Conservation (phyloP, 2,113 vertebrate genomes). For the Pelecanoides urinatrix region DNA sequence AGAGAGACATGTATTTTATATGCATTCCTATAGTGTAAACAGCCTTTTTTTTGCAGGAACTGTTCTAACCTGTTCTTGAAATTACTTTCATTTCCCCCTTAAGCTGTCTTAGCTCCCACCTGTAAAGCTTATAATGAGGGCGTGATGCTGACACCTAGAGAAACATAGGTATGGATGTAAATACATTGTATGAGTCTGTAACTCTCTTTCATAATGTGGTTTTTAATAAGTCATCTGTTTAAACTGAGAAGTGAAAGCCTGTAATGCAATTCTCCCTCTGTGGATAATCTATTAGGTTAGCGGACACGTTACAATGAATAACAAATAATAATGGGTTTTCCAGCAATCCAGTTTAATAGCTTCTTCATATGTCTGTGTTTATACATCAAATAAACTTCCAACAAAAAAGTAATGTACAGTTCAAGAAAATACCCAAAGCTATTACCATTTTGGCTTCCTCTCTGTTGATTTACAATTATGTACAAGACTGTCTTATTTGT, state of each 20-base stretch:
- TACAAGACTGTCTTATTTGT: not conserved
- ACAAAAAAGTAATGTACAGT: not conserved
- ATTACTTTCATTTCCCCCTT: not conserved
- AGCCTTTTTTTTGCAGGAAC: not conserved
- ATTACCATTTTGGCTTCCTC: not conserved
- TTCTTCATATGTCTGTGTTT: constrained; percentile 24
- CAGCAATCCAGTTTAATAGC: constrained; percentile 45
- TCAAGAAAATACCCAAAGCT: not conserved
- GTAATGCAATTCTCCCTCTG: not conserved
- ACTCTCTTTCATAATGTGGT: not conserved
- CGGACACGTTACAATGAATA: not conserved
- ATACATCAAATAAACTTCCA: constrained; percentile 48
- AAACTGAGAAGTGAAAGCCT: not conserved
- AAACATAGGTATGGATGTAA: not conserved
- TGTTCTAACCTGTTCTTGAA: not conserved
- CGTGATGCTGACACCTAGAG: not conserved
- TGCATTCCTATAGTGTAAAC: not conserved
- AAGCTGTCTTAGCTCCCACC: not conserved
- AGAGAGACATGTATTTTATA: not conserved
- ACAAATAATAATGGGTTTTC: not conserved
- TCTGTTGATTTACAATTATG: constrained; percentile 22
- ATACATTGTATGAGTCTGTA: not conserved
- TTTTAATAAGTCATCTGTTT: not conserved
- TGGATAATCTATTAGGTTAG: not conserved
- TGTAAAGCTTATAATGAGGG: not conserved